Percentiles rank a stretch among this genome's conserved stretches.
Conservation (phyloP, 2,113 vertebrate species). For the Nesogale talazaci region DNA sequence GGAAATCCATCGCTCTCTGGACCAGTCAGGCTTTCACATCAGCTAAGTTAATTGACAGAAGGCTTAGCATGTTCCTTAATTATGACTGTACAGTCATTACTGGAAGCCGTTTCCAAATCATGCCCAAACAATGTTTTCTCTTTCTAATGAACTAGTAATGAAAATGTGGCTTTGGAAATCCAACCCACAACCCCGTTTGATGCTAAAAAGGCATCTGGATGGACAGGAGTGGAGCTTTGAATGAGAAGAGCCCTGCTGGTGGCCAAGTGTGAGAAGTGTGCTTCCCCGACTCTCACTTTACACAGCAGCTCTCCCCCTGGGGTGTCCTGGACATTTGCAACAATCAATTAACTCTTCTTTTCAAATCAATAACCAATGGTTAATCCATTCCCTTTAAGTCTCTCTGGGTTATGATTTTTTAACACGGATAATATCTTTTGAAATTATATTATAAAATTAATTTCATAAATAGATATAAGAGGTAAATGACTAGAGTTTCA, state of each 20-base stretch:
- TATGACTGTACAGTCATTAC: slow-evolving; percentile 72
- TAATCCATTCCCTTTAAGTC: neutral
- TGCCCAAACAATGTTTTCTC: slow-evolving; percentile 54
- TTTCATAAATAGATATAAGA: neutral
- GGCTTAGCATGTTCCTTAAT: slow-evolving; percentile 85
- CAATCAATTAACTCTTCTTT: neutral
- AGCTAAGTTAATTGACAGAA: slow-evolving; percentile 83
- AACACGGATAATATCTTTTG: neutral
- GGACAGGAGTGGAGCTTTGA: neutral
- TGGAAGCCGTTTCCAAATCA: slow-evolving; percentile 74
- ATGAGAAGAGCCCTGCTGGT: neutral
- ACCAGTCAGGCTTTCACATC: slow-evolving; percentile 81
- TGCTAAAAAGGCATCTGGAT: neutral
- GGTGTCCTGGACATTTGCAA: no score
- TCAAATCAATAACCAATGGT: neutral
- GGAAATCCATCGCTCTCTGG: slow-evolving; percentile 73
- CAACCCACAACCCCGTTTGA: neutral
- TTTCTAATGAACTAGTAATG: slow-evolving; percentile 63
- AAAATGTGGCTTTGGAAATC: slow-evolving; percentile 62
- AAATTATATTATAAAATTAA: slow-evolving; percentile 17
- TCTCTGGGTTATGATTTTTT: neutral
- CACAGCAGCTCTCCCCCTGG: neutral
- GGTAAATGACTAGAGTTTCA: no score
- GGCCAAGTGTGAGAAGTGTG: neutral
- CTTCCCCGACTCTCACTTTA: neutral